Evolutionary conservation across 2,888 invertebrate genomes (phyloP).

Genomic region (Plagiodera versicolora): DNA sequence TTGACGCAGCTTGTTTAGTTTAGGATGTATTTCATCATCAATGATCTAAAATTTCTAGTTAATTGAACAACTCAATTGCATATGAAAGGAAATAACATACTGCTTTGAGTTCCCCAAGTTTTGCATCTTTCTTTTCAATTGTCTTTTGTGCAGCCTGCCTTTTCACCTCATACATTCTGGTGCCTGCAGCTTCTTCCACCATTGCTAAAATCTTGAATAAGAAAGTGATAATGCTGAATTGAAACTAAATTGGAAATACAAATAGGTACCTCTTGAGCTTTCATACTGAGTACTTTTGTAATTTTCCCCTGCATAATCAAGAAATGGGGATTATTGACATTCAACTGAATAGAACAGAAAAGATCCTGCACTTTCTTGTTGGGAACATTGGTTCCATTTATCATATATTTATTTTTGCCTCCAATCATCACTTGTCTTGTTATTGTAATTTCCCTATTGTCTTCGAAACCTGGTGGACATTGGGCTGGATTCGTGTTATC

Average conservation of each 20-base stretch:
- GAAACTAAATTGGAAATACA: no score
- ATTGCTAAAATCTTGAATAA: constrained; percentile 94
- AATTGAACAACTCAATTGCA: not conserved
- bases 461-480: constrained; percentile 90
- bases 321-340: constrained; percentile 99
- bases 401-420: constrained; percentile 88
- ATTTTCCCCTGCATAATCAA: constrained; percentile 99
- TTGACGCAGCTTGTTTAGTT: constrained; percentile 79
- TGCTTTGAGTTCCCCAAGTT: constrained; percentile 73
- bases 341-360: constrained; percentile 95
- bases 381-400: constrained; percentile 89
- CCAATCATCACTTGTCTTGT: constrained; percentile 89
- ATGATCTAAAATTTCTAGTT: constrained; percentile 59
- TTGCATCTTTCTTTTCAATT: constrained; percentile 90
- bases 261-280: constrained; percentile 81
- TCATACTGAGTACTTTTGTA: constrained; percentile 99
- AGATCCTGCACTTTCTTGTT: constrained; percentile 91
- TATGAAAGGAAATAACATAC: constrained; percentile 13
- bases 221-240: no score
- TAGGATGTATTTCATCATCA: constrained; percentile 88
- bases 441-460: constrained; percentile 87
- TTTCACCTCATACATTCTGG: constrained; percentile 94
- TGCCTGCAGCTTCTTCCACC: constrained; percentile 99
- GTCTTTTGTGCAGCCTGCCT: constrained; percentile 82
- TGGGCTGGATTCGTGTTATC: constrained; percentile 83